A percentile compares a stretch with the other conserved stretches of the same genome.
Conservation (phyloP, 2,888 invertebrate genomes). For the Eupithecia subfuscata region DNA sequence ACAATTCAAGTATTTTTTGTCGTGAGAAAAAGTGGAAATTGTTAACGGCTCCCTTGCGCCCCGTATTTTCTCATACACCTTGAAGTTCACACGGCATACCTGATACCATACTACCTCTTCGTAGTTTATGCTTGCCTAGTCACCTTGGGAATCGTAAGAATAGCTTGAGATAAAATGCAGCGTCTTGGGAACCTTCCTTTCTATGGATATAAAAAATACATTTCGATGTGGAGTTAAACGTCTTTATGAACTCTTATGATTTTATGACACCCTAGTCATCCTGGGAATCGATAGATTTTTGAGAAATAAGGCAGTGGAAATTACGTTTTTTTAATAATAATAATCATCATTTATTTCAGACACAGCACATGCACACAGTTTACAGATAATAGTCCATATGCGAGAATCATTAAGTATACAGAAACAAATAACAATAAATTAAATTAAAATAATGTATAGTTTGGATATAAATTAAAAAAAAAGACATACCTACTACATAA, state of each 20-base stretch:
- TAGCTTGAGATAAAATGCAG: slow-evolving; percentile 13
- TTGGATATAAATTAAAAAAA: background rate
- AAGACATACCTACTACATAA: background rate
- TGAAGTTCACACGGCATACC: slow-evolving; percentile 6
- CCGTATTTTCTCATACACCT: background rate
- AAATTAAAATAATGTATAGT: too few species aligned
- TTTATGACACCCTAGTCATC: slow-evolving; percentile 2
- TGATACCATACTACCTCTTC: slow-evolving; percentile 1
- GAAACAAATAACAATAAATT: too few species aligned
- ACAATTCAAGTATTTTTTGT: background rate
- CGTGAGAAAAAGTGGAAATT: background rate
- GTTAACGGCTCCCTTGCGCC: background rate
- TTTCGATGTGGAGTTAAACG: background rate
- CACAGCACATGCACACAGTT: too few species aligned
- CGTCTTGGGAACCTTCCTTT: slow-evolving; percentile 6
- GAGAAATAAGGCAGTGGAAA: background rate
- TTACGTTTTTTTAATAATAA: background rate
- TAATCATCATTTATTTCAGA: too few species aligned
- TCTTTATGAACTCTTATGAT: background rate
- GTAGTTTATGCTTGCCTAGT: slow-evolving; percentile 20
- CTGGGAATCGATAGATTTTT: background rate
- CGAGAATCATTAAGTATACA: too few species aligned
- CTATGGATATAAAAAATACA: background rate
- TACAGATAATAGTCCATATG: too few species aligned
- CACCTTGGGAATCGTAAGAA: slow-evolving; percentile 18